Evolutionary conservation across 2,888 invertebrate species (phyloP).

Genomic region (Cephus nigrinus): DNA sequence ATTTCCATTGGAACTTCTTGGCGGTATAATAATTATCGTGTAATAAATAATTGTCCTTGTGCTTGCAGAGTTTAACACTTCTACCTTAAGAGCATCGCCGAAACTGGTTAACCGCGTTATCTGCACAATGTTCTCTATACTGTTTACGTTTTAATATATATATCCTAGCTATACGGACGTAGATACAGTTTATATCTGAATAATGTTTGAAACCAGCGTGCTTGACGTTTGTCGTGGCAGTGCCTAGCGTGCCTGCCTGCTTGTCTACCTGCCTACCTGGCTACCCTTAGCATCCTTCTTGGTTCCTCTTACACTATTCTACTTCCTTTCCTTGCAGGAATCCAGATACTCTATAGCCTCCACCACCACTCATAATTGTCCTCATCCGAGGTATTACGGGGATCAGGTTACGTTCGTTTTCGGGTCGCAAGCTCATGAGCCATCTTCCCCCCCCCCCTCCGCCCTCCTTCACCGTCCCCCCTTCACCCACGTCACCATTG

Average conservation of each 20-base stretch:
- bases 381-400: constrained; percentile 35
- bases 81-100: background rate
- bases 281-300: constrained; percentile 4
- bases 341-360: constrained; percentile 6
- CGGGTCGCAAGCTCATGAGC: background rate
- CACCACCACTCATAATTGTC: constrained; percentile 50
- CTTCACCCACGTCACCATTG: too few relatives aligned
- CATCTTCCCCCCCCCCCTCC: background rate
- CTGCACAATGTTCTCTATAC: background rate
- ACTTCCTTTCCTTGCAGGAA: background rate
- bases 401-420: constrained; percentile 5
- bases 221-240: constrained; percentile 33
- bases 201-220: constrained; percentile 48
- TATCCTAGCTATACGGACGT: background rate
- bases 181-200: constrained; percentile 36
- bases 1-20: background rate
- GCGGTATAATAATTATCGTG: background rate
- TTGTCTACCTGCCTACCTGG: background rate
- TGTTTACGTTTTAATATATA: background rate
- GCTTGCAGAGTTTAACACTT: background rate
- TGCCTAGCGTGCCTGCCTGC: constrained; percentile 22
- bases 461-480: too few relatives aligned
- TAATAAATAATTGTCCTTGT: background rate
- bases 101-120: background rate
- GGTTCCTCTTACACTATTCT: constrained; percentile 2